phyloP scores from a whole-genome alignment of 2,113 vertebrate species.

The Tragelaphus imberbis region DNA sequence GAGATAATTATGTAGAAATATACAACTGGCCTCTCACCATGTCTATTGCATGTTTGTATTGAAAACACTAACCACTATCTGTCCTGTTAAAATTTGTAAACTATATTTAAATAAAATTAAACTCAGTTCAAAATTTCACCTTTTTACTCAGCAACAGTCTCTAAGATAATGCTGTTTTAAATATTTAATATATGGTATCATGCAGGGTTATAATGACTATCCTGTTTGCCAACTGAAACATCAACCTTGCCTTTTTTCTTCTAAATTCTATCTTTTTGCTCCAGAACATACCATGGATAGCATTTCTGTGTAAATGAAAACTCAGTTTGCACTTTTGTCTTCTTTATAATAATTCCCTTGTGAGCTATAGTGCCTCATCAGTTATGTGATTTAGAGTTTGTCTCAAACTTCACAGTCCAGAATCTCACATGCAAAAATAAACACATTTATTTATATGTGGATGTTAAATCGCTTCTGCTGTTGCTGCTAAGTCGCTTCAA shows the following conservation, averaged over 20 bases:
- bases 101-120: neutral
- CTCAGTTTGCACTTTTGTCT: neutral
- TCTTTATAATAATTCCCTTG: neutral
- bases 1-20: constrained; percentile 36
- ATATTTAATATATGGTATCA: neutral
- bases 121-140: neutral
- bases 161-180: neutral
- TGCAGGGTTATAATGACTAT: neutral
- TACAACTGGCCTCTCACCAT: neutral
- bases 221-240: neutral
- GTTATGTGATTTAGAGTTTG: neutral
- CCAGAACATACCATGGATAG: neutral
- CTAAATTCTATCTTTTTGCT: constrained; percentile 8
- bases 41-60: neutral
- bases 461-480: neutral
- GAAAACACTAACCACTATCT: neutral
- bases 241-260: neutral
- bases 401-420: neutral
- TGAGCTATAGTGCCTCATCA: neutral
- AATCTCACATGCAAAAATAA: neutral
- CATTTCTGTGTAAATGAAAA: neutral
- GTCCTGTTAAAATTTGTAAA: neutral
- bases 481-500: neutral
- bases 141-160: neutral
- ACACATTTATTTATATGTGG: neutral